These are phyloP conservation scores for Poecilia wingei DNA, from an alignment of 2,797 vertebrate species.

Conservation along the genomic window DNA sequence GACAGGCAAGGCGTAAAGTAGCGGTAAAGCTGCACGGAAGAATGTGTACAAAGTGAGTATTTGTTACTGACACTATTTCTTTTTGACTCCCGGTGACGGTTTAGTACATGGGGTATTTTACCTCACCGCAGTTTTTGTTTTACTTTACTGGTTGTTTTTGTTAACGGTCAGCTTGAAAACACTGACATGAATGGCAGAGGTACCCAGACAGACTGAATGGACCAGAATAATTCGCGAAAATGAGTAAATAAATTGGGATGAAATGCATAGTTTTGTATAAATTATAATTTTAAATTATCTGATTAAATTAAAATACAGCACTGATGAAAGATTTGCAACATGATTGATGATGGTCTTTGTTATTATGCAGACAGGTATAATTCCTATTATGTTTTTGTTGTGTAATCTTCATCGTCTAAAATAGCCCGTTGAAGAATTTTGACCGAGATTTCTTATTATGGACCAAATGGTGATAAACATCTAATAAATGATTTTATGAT, in stretches of 20 bases:
- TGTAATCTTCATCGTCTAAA: background rate
- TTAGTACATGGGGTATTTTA: background rate
- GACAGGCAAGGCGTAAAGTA: conserved; percentile 48
- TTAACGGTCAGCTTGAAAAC: conserved; percentile 56
- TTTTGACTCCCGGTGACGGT: background rate
- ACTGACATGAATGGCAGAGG: conserved; percentile 17
- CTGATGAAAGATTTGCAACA: background rate
- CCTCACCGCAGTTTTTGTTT: conserved; percentile 3
- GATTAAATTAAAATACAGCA: background rate
- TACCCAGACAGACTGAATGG: conserved; percentile 65
- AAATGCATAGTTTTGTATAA: background rate
- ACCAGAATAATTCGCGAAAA: conserved; percentile 19
- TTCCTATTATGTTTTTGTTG: background rate
- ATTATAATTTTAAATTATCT: background rate
- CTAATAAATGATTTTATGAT: background rate
- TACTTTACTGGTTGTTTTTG: conserved; percentile 43
- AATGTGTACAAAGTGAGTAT: conserved; percentile 82
- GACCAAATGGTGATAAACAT: background rate
- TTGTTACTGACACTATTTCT: conserved; percentile 51
- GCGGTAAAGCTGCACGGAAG: conserved; percentile 55
- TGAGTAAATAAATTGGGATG: background rate
- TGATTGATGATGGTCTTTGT: background rate
- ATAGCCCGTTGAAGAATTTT: background rate
- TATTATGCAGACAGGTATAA: background rate
- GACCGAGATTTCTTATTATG: background rate